These are phyloP conservation scores for Nomada fabriciana DNA, from an alignment of 2,888 invertebrate species.

Conservation along the genomic window DNA sequence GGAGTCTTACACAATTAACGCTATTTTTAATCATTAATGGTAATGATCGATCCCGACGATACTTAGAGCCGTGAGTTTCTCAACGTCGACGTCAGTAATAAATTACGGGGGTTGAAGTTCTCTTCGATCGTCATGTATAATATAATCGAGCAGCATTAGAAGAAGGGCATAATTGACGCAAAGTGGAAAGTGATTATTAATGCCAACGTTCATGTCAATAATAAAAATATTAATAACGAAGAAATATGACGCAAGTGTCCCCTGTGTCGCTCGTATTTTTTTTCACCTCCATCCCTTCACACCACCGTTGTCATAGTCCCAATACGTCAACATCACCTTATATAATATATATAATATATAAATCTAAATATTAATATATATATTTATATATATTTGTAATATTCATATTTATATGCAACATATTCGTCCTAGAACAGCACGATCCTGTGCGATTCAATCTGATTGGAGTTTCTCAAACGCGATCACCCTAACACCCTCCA, in stretches of 20 bases:
- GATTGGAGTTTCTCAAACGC: constrained; percentile 24
- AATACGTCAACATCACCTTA: constrained; percentile 75
- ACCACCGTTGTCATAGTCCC: constrained; percentile 57
- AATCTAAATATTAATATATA: constrained; percentile 71
- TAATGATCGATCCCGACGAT: constrained; percentile 1
- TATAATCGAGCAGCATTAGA: not conserved
- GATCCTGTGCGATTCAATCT: constrained; percentile 39
- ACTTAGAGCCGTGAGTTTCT: constrained; percentile 4
- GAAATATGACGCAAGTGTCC: constrained; percentile 34
- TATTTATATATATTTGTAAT: constrained; percentile 72
- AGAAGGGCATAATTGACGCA: not conserved
- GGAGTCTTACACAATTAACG: not conserved
- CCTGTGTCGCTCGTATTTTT: constrained; percentile 55
- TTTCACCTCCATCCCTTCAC: not conserved
- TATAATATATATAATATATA: constrained; percentile 68
- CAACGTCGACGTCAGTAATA: not conserved
- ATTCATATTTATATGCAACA: constrained; percentile 76
- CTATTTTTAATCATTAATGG: constrained; percentile 4
- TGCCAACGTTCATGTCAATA: not conserved
- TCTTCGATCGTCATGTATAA: not conserved
- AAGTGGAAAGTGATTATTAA: not conserved
- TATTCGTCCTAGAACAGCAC: constrained; percentile 66
- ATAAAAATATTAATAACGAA: constrained; percentile 46
- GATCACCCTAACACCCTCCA: constrained; percentile 15
- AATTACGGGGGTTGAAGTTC: constrained; percentile 10